Base-by-base conservation (phyloP, 2,888 invertebrate species). In the Melitaea athalia region DNA sequence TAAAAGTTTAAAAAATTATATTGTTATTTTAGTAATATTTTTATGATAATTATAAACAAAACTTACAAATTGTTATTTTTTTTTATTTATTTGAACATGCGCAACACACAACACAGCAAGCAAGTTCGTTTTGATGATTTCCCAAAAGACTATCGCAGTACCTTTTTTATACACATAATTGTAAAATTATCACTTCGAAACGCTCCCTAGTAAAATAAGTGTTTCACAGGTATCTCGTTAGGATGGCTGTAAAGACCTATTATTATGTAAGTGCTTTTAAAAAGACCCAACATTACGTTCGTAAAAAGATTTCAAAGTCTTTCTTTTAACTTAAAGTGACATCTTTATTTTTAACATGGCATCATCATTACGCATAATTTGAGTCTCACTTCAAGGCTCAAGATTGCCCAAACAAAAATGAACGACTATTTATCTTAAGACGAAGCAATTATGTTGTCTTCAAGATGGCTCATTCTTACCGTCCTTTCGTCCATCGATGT, bases 371-470 rank as follows among this genome's bases (percentile, higher is more conserved):
- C 57, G 67, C 66, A 61, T 59, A 59, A 59, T 24, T 64, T 49
- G 55, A 47, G 49, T 59, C 64, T 17, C 42, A 64, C 38, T 50
- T 59, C 65, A 65, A 45, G 43, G 31, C 45, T 17, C 52, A n/a
- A 63, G 59, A 60, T 68, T 60, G 15, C n/a, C 59, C 42, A 52
- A 55, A 59, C 52, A 52, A 60, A 33, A 45, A 52, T 59, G 60
- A 60, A 64, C 38, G 55, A 64, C 63, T 38, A 43, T 66, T 71
- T 63, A 62, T 60, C 68, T 68, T 57, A 60, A 63, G 61, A 59
- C 68, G 63, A 55, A 70, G 66, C 72, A 67, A 73, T 73, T 72
- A 73, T 61, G 63, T 64, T 66, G 65, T 72, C 72, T 68, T 43
- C 24, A 62, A 67, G 67, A 68, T 70, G 55, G 64, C 64, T 69